Base-by-base conservation (phyloP, 1,140 invertebrate species). In the Tetramorium alpestre region DNA sequence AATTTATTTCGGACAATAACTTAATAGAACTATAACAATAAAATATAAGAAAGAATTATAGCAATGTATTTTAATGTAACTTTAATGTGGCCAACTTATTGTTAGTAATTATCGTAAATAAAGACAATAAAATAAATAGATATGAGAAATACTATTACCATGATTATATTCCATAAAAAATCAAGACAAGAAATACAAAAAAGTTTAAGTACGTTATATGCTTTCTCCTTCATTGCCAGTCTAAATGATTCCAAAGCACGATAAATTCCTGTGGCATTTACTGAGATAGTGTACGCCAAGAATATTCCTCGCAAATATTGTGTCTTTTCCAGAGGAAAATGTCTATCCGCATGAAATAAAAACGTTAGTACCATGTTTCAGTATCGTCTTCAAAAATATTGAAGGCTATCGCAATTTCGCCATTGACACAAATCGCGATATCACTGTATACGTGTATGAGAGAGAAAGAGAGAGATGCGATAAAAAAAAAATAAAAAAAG, bases 271-370 rank as follows among this genome's bases (percentile, higher is more conserved):
- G 10, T 33, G 58, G 49, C 47, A 64, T 33, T 64, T 78, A n/a
- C 44, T 38, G 10, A 64, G 75, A 64, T 64, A 22, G 1, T 18
- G 18, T n/a, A 28, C 22, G 25, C 58, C 25, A 22, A 33, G 56
- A 69, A 69, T 69, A 69, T 54, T 69, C 51, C 8, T 54, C 22
- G 10, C 8, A 69, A 80, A 41, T 54, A 67, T 69, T 54, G 77
- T 69, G n/a, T 56, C 13, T 33, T 44, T 80, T 5, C 28, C n/a
- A n/a, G 28, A 65, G n/a, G 18, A 51, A 22, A 80, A 67, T 69
- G 18, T 64, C 44, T 65, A 78, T 51, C 60, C 25, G 16, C 16
- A 78, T 47, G 60, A 65, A 64, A 78, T 65, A 78, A 65, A 78
- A 78, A 78, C 13, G 18, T n/a, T 54, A 64, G n/a, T 18, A 47